Evolutionary conservation across 2,113 vertebrate species (phyloP).

Genomic region (Passerina amoena): DNA sequence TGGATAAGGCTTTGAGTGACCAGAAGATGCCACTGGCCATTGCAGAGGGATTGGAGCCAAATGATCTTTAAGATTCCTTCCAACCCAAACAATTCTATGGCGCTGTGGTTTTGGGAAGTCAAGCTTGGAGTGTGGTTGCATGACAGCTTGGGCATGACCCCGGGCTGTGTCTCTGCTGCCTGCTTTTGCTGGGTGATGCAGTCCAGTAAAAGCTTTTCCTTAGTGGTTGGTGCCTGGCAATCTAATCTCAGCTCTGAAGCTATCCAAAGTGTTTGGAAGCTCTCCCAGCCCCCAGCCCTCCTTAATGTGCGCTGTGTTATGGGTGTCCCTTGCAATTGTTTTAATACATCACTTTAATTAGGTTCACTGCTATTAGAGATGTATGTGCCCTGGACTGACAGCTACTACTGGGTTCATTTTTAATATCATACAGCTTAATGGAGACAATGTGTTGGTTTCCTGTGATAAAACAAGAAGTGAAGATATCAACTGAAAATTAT

Average conservation of each 20-base stretch:
- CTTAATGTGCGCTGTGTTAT: not conserved
- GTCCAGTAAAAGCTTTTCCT: not conserved
- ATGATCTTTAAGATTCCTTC: not conserved
- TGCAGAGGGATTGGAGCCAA: not conserved
- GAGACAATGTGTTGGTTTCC: not conserved
- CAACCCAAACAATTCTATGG: not conserved
- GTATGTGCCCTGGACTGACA: not conserved
- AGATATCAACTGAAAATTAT: not conserved
- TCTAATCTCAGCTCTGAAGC: not conserved
- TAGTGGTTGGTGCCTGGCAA: not conserved
- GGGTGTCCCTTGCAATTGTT: not conserved
- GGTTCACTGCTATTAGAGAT: not conserved
- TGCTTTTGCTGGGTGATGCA: not conserved
- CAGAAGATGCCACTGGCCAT: not conserved
- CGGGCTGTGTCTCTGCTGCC: not conserved
- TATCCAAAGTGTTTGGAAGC: not conserved
- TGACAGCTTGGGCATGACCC: not conserved
- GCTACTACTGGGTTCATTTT: not conserved
- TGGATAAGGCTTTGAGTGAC: not conserved
- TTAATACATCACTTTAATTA: not conserved
- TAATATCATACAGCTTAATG: not conserved
- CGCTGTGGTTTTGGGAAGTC: not conserved
- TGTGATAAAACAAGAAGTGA: not conserved
- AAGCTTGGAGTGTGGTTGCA: fast-evolving
- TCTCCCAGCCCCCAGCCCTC: not conserved